These are phyloP conservation scores for Brachypteracias leptosomus DNA, from an alignment of 2,113 vertebrate genomes.

Conservation along the genomic window DNA sequence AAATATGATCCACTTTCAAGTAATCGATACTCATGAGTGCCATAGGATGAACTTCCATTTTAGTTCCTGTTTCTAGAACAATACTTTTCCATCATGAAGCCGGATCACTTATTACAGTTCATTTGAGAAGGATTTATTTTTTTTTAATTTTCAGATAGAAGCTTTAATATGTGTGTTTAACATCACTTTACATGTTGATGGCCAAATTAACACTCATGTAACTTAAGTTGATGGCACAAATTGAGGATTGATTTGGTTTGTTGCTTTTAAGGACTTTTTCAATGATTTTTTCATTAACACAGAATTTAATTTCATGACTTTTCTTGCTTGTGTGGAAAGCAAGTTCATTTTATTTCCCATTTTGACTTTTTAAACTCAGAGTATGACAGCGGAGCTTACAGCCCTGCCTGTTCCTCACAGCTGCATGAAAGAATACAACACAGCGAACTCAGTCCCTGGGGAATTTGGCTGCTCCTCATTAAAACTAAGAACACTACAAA, in stretches of 20 bases:
- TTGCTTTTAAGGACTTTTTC: neutral
- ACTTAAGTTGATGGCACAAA: neutral
- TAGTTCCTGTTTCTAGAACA: neutral
- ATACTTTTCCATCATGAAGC: neutral
- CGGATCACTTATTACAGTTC: neutral
- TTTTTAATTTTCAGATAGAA: neutral
- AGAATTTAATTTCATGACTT: neutral
- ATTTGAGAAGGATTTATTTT: neutral
- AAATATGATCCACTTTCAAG: neutral
- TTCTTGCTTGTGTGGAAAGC: neutral
- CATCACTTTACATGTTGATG: neutral
- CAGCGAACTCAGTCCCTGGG: fast-evolving
- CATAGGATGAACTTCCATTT: neutral
- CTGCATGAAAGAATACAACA: neutral
- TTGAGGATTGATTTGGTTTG: neutral
- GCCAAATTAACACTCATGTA: neutral
- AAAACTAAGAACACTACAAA: neutral
- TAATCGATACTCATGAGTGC: fast-evolving
- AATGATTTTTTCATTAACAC: neutral
- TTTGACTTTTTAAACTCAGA: neutral
- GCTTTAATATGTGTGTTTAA: neutral
- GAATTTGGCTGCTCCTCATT: neutral
- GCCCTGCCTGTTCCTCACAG: neutral
- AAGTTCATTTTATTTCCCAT: neutral
- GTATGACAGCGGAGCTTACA: neutral